Evolutionary conservation across 1,140 invertebrate genomes (phyloP).

Genomic region (Drosophila lacteicornis): DNA sequence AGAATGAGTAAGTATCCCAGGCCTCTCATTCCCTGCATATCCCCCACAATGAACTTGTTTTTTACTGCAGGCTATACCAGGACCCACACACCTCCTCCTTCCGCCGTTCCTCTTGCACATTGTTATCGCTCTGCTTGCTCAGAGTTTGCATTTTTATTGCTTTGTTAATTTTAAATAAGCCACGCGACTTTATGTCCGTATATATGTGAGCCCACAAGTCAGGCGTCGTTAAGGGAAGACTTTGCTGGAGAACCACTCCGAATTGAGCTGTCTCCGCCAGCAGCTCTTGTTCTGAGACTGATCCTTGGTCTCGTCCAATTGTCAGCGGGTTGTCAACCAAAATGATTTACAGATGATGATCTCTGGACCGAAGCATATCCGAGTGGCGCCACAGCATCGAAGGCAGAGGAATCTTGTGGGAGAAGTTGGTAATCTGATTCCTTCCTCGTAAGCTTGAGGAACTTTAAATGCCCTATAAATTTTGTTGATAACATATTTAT

Average conservation of each 20-base stretch:
- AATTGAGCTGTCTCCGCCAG: slow-evolving; percentile 58
- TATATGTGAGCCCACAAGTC: slow-evolving; percentile 22
- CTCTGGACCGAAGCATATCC: slow-evolving; percentile 8
- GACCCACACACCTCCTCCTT: slow-evolving; percentile 15
- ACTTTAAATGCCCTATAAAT: neutral
- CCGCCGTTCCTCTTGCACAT: slow-evolving; percentile 18
- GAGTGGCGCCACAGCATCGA: slow-evolving; percentile 56
- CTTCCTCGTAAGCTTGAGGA: neutral
- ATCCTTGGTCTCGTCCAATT: slow-evolving; percentile 52
- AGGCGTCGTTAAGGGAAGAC: slow-evolving; percentile 26
- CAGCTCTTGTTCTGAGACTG: neutral
- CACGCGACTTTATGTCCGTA: slow-evolving; percentile 67
- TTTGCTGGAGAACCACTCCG: slow-evolving; percentile 47
- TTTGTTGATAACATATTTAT: neutral
- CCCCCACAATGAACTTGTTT: slow-evolving; percentile 43
- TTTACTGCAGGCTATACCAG: slow-evolving; percentile 40
- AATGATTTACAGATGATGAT: slow-evolving; percentile 68
- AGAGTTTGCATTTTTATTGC: slow-evolving; percentile 74
- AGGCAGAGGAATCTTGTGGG: slow-evolving; percentile 9
- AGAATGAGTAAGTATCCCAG: slow-evolving; percentile 21
- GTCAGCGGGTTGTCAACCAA: slow-evolving; percentile 81
- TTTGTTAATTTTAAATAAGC: slow-evolving; percentile 82
- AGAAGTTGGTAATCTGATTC: slow-evolving; percentile 5
- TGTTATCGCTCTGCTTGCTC: slow-evolving; percentile 54
- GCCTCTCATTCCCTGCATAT: slow-evolving; percentile 1